phyloP scores from a whole-genome alignment of 2,113 vertebrate species.

The Gadus macrocephalus region DNA sequence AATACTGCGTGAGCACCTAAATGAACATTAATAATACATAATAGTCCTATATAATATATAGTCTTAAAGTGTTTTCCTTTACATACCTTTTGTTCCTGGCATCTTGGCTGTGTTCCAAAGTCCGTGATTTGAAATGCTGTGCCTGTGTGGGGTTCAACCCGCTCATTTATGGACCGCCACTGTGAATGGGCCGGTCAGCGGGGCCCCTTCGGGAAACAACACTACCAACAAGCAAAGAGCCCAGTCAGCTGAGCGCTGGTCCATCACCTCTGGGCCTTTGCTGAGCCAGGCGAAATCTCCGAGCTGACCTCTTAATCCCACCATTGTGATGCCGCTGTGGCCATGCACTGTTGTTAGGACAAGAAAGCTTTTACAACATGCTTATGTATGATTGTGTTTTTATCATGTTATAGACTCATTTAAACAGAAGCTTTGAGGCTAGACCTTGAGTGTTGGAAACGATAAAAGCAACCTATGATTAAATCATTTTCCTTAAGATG shows the following conservation, averaged over 20 bases:
- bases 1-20: no score
- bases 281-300: conserved; percentile 72
- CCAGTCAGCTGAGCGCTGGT: conserved; percentile 67
- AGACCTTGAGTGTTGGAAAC: no score
- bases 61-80: neutral
- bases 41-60: neutral
- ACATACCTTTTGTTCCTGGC: conserved; percentile 75
- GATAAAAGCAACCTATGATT: no score
- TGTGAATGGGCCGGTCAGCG: conserved; percentile 58
- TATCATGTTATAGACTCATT: no score
- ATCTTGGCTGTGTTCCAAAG: conserved; percentile 69
- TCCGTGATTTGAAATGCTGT: conserved; percentile 57
- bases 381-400: conserved; percentile 7
- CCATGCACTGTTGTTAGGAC: conserved; percentile 47
- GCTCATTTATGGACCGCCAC: conserved; percentile 69
- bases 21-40: neutral
- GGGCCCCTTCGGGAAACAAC: conserved; percentile 73
- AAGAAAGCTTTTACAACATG: conserved; percentile 48
- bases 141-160: conserved; percentile 40
- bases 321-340: conserved; percentile 61
- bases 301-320: conserved; percentile 49
- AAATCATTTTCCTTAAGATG: no score
- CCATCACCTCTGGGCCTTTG: conserved; percentile 53
- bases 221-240: conserved; percentile 72
- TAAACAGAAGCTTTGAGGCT: no score